Conservation (phyloP, 2,113 vertebrate genomes). For the Oryzias melastigma region DNA sequence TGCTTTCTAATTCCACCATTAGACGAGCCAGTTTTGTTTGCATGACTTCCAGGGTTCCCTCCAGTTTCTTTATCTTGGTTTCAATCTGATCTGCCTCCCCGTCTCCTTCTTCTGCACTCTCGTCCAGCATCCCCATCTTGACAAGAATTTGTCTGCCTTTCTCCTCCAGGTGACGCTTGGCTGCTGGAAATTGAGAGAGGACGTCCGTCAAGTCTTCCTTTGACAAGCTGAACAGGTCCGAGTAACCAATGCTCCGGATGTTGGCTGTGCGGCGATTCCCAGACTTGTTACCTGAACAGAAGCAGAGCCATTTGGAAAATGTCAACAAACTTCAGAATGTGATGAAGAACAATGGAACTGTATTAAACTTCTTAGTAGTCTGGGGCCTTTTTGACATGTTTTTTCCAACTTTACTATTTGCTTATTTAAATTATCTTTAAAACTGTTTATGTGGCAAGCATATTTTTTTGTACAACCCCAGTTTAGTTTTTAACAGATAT, state of each 20-base stretch:
- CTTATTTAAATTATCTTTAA: too few relatives aligned
- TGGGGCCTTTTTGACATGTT: too few relatives aligned
- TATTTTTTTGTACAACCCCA: too few relatives aligned
- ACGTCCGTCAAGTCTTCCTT: slow-evolving; percentile 88
- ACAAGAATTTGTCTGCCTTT: slow-evolving; percentile 90
- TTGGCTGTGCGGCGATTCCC: slow-evolving; percentile 93
- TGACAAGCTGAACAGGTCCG: slow-evolving; percentile 90
- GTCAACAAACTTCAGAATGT: too few relatives aligned
- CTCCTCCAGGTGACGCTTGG: slow-evolving; percentile 84
- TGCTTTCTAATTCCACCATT: slow-evolving; percentile 84
- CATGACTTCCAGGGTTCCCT: slow-evolving; percentile 77
- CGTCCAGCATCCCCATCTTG: slow-evolving; percentile 85
- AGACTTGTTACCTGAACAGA: slow-evolving; percentile 83
- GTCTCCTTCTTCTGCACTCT: slow-evolving; percentile 49
- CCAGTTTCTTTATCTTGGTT: slow-evolving; percentile 66
- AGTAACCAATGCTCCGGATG: slow-evolving; percentile 90
- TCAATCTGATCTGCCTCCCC: slow-evolving; percentile 68
- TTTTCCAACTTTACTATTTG: too few relatives aligned
- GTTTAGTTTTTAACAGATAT: too few relatives aligned
- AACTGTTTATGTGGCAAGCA: too few relatives aligned
- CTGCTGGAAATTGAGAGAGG: slow-evolving; percentile 85
- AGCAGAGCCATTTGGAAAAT: neutral
- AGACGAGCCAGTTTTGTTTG: slow-evolving; percentile 86
- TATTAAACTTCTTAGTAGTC: too few relatives aligned
- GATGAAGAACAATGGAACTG: too few relatives aligned